Evolutionary conservation across 2,797 vertebrate species (phyloP).

Genomic region (Pteropus rufus): DNA sequence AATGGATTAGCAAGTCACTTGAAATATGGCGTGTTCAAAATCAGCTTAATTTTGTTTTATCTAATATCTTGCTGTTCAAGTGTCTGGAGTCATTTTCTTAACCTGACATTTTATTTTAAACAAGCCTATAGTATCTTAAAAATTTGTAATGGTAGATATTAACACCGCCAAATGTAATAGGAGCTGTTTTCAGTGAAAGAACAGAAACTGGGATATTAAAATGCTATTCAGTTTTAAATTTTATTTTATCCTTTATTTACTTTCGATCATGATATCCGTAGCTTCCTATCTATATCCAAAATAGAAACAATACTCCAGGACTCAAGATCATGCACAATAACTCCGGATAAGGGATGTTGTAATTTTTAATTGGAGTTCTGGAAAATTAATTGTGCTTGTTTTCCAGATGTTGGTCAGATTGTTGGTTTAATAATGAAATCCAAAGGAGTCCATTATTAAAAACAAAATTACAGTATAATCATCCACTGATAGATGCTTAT

Average conservation of each 20-base stretch:
- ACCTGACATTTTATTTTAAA: slow-evolving; percentile 57
- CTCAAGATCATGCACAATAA: slow-evolving; percentile 54
- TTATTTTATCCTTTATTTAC: slow-evolving; percentile 70
- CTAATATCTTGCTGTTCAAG: slow-evolving; percentile 67
- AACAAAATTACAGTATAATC: slow-evolving; percentile 69
- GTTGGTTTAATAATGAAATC: slow-evolving; percentile 77
- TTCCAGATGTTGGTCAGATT: slow-evolving; percentile 76
- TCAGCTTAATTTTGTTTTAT: slow-evolving; percentile 76
- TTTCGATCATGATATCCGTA: slow-evolving; percentile 42
- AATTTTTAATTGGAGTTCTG: slow-evolving; percentile 72
- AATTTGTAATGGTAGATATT: slow-evolving; percentile 62
- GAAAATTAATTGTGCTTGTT: slow-evolving; percentile 62
- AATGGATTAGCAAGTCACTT: slow-evolving; percentile 69
- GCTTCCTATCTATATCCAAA: slow-evolving; percentile 61
- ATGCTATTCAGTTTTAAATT: slow-evolving; percentile 52
- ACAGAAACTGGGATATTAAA: slow-evolving; percentile 62
- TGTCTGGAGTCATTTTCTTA: slow-evolving; percentile 64
- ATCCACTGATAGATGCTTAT: slow-evolving; percentile 70
- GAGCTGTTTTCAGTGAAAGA: slow-evolving; percentile 68
- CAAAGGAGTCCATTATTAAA: slow-evolving; percentile 75
- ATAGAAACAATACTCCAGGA: slow-evolving; percentile 73
- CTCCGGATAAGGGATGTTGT: slow-evolving; percentile 60
- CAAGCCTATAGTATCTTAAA: slow-evolving; percentile 59
- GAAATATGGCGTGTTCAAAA: slow-evolving; percentile 72
- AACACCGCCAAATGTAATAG: slow-evolving; percentile 47